Conservation (phyloP, 64 coral and sea anemone genomes). For the Porites lutea region DNA sequence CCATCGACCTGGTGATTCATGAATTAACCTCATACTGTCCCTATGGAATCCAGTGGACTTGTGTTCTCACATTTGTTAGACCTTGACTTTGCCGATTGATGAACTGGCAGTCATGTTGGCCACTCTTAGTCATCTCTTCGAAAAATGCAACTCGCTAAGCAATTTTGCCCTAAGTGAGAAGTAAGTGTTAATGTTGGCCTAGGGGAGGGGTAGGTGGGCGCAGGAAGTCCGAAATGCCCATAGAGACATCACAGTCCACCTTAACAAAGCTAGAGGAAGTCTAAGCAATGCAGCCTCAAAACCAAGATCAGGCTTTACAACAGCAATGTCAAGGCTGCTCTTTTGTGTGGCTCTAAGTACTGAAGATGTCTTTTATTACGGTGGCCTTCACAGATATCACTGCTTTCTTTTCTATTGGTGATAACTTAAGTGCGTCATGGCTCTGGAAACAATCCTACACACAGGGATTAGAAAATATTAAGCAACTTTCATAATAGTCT, state of each 20-base stretch:
- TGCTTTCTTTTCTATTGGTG: too few relatives aligned
- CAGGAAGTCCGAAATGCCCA: too few relatives aligned
- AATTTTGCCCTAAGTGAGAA: not conserved
- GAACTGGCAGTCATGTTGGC: slow-evolving; percentile 41
- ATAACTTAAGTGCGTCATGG: too few relatives aligned
- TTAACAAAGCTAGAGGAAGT: slow-evolving; percentile 21
- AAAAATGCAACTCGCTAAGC: slow-evolving; percentile 5
- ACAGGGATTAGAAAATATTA: too few relatives aligned
- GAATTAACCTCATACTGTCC: not conserved
- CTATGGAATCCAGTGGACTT: slow-evolving; percentile 48
- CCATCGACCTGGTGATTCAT: slow-evolving; percentile 28
- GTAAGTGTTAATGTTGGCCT: too few relatives aligned
- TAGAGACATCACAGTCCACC: not conserved
- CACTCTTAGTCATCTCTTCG: not conserved
- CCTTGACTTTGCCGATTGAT: slow-evolving; percentile 35
- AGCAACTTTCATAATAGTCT: too few relatives aligned
- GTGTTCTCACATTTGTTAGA: slow-evolving; percentile 61
- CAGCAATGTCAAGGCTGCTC: slow-evolving; percentile 35
- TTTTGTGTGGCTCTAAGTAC: slow-evolving; percentile 24
- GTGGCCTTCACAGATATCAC: not conserved
- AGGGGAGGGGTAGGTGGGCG: too few relatives aligned
- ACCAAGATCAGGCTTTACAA: slow-evolving; percentile 46
- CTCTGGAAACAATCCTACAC: too few relatives aligned
- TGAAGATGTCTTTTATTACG: slow-evolving; percentile 36
- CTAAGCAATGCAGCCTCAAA: slow-evolving; percentile 20